A percentile compares a stretch with the other conserved stretches of the same genome.
These are phyloP conservation scores for Tetragonula clypearis DNA, from an alignment of 1,140 invertebrate genomes.

Conservation along the genomic window DNA sequence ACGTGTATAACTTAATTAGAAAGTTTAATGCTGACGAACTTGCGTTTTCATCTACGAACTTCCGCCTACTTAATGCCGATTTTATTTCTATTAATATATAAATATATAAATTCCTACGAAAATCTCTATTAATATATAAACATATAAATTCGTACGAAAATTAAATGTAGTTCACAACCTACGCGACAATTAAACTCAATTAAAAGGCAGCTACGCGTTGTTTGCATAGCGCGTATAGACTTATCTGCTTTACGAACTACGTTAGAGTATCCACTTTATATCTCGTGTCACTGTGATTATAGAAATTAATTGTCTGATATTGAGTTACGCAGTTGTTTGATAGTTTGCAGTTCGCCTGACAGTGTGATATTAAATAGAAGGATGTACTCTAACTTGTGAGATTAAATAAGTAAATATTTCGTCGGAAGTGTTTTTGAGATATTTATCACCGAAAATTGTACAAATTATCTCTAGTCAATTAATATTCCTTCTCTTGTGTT, in stretches of 20 bases:
- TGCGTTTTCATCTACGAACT: not conserved
- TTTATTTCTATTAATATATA: not conserved
- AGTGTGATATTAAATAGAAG: not conserved
- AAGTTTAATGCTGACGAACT: not conserved
- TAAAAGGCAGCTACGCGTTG: not conserved
- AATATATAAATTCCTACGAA: too few species aligned
- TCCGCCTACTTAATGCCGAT: not conserved
- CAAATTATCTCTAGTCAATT: slow-evolving; percentile 16
- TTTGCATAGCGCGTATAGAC: not conserved
- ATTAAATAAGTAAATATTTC: not conserved
- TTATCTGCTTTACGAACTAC: not conserved
- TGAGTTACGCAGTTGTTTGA: slow-evolving; percentile 18
- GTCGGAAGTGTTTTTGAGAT: not conserved
- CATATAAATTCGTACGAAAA: not conserved
- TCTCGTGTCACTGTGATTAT: slow-evolving; percentile 21
- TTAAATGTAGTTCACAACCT: not conserved
- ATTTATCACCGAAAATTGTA: not conserved
- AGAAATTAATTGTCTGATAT: not conserved
- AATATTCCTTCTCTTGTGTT: not conserved
- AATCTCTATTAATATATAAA: not conserved
- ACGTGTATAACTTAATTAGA: not conserved
- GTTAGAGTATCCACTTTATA: not conserved
- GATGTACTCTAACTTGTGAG: not conserved
- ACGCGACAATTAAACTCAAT: not conserved
- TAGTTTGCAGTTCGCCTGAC: not conserved